Evolutionary conservation across 2,888 invertebrate species (phyloP).

Genomic region (Bibio marci): DNA sequence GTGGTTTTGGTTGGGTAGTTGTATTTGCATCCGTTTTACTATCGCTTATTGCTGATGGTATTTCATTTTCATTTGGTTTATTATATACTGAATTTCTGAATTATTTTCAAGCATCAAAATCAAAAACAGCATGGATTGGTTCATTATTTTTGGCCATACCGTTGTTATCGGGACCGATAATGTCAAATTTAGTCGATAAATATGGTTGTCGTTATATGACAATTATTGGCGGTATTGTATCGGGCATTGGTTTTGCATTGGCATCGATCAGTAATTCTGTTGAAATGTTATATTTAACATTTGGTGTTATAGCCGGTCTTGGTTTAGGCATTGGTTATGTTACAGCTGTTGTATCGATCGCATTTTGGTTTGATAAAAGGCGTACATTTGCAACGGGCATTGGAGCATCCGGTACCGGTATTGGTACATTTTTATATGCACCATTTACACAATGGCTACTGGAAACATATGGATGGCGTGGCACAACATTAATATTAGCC

Average conservation of each 20-base stretch:
- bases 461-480: conserved; percentile 63
- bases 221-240: conserved; percentile 53
- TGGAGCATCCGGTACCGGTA: conserved; percentile 76
- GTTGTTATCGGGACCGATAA: conserved; percentile 63
- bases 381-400: conserved; percentile 72
- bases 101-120: conserved; percentile 64
- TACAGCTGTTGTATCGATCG: conserved; percentile 78
- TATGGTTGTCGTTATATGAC: conserved; percentile 71
- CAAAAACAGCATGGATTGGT: conserved; percentile 80
- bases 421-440: conserved; percentile 77
- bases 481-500: conserved; percentile 60
- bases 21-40: conserved; percentile 71
- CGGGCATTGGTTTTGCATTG: conserved; percentile 57
- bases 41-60: conserved; percentile 82
- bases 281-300: conserved; percentile 66
- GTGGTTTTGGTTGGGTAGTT: conserved; percentile 36
- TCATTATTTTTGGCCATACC: conserved; percentile 82
- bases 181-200: conserved; percentile 69
- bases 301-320: conserved; percentile 68
- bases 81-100: conserved; percentile 67
- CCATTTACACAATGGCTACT: conserved; percentile 68
- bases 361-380: conserved; percentile 83
- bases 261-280: conserved; percentile 54
- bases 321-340: conserved; percentile 76
- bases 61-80: conserved; percentile 84